Base-by-base conservation (phyloP, 2,888 invertebrate species). In the Hetaerina titia region DNA sequence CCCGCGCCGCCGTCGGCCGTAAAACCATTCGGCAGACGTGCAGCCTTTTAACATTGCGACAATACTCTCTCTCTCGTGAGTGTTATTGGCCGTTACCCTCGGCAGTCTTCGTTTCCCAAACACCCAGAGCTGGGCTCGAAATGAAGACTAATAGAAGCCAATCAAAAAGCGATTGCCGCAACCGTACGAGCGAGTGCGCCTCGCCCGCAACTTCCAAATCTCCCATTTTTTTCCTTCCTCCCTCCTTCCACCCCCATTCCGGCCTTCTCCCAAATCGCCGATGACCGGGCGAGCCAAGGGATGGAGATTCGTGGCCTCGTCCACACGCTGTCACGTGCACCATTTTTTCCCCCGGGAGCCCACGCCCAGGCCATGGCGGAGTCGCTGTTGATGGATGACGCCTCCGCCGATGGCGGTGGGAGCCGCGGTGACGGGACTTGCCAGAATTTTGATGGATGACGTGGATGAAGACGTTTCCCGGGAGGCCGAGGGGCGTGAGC, bases 91-190 rank as follows among this genome's bases (percentile, higher is more conserved):
- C 57, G 89, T 81, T 89, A 22, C 58, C 17, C 15, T 8, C 17
- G n/a, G 8, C 89, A 57, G 57, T 89, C 58, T 19, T n/a, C 22
- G 9, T n/a, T 58, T 9, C 89, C n/a, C 15, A 22, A n/a, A 2
- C 45, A 22, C n/a, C 88, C 19, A 15, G 56, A 63, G 56, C 45
- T n/a, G 90, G 22, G 25, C 69, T 0, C 31, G 31, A 22, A 92
- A 92, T 92, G 92, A 92, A 92, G 92, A 92, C 74, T 92, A 92
- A 92, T 92, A 45, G 92, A 60, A n/a, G 45, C 90, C 90, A 90
- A 90, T 90, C 90, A 90, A 64, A 90, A 22, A 64, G 64, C 90
- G 90, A 90, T 90, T 90, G 64, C 64, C 15, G 57, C 57, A 22
- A 57, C 89, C 89, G 13, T 56, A 4, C 58, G 57, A 19, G 57